phyloP scores from a whole-genome alignment of 2,113 vertebrate species.

The Ictalurus furcatus region DNA sequence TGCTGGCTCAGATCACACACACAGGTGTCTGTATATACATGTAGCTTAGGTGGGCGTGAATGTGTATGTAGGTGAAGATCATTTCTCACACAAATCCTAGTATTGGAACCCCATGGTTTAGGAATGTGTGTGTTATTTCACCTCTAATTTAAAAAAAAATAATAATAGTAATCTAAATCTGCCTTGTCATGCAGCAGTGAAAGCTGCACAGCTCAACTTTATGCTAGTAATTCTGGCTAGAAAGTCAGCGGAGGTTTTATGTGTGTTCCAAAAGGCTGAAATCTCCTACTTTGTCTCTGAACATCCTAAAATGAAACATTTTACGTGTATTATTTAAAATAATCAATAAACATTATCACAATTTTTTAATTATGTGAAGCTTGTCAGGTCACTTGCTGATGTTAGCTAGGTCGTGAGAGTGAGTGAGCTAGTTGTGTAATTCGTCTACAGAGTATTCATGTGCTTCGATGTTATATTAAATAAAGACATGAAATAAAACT shows the following conservation, averaged over 20 bases:
- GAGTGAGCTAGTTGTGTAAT: too few species aligned
- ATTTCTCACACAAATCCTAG: neutral
- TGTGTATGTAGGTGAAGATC: neutral
- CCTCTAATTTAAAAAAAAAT: neutral
- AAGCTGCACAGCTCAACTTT: neutral
- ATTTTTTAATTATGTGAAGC: too few species aligned
- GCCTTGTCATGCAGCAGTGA: neutral
- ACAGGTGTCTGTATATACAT: neutral
- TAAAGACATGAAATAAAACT: too few species aligned
- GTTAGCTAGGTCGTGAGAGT: too few species aligned
- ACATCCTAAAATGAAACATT: neutral
- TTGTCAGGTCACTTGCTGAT: too few species aligned
- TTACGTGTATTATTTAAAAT: neutral
- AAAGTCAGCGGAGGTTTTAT: neutral
- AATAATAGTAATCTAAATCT: neutral
- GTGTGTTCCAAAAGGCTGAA: neutral
- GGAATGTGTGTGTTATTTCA: neutral
- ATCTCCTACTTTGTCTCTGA: neutral
- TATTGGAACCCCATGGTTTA: neutral
- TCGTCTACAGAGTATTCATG: too few species aligned
- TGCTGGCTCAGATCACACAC: neutral
- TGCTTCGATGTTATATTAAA: too few species aligned
- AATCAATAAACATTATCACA: too few species aligned
- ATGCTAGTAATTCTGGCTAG: neutral
- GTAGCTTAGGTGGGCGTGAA: neutral